These are phyloP conservation scores for Tetrao urogallus DNA, from an alignment of 2,113 vertebrate species.

Conservation along the genomic window DNA sequence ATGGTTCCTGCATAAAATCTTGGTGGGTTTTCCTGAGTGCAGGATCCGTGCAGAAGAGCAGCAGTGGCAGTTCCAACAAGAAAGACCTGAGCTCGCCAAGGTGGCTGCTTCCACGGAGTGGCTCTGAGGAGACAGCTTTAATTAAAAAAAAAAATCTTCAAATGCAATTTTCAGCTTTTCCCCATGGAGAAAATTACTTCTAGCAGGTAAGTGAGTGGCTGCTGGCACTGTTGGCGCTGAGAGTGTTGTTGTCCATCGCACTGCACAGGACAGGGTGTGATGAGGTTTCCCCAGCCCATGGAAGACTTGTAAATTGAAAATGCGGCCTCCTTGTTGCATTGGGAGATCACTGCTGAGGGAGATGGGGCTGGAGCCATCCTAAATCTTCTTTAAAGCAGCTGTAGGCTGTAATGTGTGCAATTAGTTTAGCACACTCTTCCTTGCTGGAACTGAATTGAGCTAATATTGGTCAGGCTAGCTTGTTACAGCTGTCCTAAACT, in stretches of 20 bases:
- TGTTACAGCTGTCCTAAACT: slow-evolving; percentile 1
- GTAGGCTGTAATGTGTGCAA: slow-evolving; percentile 1
- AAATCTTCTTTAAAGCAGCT: slow-evolving; percentile 44
- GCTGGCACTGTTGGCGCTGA: not conserved
- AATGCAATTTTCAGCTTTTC: slow-evolving; percentile 67
- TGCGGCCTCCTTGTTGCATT: slow-evolving; percentile 1
- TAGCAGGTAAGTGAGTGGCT: not conserved
- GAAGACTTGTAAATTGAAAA: slow-evolving; percentile 70
- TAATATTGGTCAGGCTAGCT: not conserved
- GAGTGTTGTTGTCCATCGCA: not conserved
- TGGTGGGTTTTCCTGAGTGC: not conserved
- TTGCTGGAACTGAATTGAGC: slow-evolving; percentile 19
- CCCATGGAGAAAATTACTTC: slow-evolving; percentile 60
- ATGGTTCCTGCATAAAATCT: not conserved
- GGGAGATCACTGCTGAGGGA: not conserved
- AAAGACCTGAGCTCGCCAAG: not conserved
- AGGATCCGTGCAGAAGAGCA: not conserved
- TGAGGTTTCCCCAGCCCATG: slow-evolving; percentile 43
- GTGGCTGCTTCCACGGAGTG: not conserved
- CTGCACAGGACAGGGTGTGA: slow-evolving; percentile 33
- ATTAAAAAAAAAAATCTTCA: slow-evolving; percentile 35
- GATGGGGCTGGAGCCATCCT: slow-evolving; percentile 10
- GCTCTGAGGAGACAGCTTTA: not conserved
- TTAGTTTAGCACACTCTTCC: not conserved
- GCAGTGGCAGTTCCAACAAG: not conserved